Conservation (phyloP, 2,797 vertebrate genomes). For the Artibeus lituratus region DNA sequence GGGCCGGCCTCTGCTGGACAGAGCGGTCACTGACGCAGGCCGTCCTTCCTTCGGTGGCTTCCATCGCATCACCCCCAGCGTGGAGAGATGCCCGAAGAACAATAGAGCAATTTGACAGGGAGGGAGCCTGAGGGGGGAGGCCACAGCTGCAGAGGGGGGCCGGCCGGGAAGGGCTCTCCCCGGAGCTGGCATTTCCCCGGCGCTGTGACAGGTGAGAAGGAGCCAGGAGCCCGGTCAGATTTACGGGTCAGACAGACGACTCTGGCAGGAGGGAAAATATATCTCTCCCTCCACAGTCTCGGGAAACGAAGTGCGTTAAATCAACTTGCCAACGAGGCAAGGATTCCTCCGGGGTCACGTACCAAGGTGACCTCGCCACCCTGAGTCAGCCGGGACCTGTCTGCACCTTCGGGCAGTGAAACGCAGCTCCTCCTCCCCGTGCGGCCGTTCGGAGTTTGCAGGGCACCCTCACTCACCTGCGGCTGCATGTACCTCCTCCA, state of each 20-base stretch:
- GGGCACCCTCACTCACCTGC: too few relatives aligned
- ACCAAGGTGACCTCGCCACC: background rate
- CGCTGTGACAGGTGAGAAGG: background rate
- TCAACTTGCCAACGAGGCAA: background rate
- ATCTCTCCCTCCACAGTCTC: background rate
- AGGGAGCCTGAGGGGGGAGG: rapidly evolving
- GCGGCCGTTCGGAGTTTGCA: too few relatives aligned
- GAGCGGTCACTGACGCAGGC: too few relatives aligned
- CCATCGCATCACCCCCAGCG: too few relatives aligned
- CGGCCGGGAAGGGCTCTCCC: background rate
- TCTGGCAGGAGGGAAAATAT: background rate
- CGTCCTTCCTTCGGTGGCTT: background rate
- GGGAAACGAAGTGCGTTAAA: slow-evolving; percentile 19
- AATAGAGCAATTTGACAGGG: background rate
- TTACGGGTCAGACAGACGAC: slow-evolving; percentile 3
- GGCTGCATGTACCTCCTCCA: background rate
- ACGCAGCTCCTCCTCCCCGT: background rate
- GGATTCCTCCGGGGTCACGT: background rate
- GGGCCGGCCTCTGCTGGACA: too few relatives aligned
- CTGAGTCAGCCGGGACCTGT: background rate
- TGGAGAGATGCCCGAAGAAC: background rate
- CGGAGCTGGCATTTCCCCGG: background rate
- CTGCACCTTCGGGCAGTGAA: background rate
- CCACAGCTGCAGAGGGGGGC: background rate
- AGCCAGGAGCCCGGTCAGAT: background rate